Conservation (phyloP, 2,888 invertebrate genomes). For the Oligia strigilis region DNA sequence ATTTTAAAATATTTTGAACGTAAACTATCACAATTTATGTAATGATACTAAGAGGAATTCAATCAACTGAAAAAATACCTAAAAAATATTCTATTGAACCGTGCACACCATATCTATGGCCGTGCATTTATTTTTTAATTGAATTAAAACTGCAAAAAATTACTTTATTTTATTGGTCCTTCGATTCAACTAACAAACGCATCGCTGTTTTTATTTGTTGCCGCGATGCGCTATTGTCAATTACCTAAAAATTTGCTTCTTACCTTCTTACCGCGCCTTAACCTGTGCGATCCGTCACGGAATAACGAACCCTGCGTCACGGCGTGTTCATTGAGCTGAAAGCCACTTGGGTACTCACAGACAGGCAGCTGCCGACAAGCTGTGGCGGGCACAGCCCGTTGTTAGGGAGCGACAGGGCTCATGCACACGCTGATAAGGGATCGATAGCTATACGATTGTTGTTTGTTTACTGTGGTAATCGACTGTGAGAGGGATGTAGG, state of each 20-base stretch:
- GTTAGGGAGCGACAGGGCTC: conserved; percentile 34
- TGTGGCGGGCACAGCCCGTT: conserved; percentile 37
- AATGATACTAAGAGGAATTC: not conserved
- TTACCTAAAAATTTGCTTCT: not conserved
- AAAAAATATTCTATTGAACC: not conserved
- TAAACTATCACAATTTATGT: no score
- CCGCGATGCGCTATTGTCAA: not conserved
- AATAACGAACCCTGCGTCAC: conserved; percentile 38
- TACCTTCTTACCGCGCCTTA: not conserved
- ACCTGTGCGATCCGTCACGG: conserved; percentile 44
- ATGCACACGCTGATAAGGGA: conserved; percentile 27
- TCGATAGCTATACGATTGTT: conserved; percentile 38
- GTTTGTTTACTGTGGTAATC: conserved; percentile 25
- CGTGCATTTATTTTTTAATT: not conserved
- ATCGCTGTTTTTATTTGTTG: no score
- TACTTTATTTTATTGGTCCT: no score
- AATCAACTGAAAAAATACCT: not conserved
- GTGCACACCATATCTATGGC: no score
- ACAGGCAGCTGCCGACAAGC: conserved; percentile 59
- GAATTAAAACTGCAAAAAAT: not conserved
- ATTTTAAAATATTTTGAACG: not conserved
- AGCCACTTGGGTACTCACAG: conserved; percentile 59
- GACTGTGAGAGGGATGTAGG: conserved; percentile 1
- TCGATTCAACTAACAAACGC: no score
- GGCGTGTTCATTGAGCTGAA: conserved; percentile 69